A percentile compares a stretch with the other conserved stretches of the same genome.
phyloP scores from a whole-genome alignment of 2,797 vertebrate species.

The Pseudotriccus pelzelni region DNA sequence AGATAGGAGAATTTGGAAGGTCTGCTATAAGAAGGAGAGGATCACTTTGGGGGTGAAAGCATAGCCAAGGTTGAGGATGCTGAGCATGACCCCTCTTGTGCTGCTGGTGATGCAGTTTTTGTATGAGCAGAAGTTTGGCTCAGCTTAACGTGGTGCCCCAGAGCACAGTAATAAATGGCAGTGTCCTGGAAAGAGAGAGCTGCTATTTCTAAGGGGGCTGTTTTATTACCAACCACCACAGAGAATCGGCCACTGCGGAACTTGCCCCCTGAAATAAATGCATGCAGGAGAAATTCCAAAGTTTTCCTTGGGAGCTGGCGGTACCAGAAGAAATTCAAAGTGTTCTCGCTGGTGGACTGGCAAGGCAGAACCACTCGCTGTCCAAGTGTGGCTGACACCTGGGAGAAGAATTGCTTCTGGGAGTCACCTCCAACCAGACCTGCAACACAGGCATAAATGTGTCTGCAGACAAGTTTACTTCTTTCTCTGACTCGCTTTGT shows the following conservation, averaged over 20 bases:
- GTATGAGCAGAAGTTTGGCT: not conserved
- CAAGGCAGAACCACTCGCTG: slow-evolving; percentile 21
- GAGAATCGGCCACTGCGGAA: not conserved
- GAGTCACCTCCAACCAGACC: not conserved
- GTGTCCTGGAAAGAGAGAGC: not conserved
- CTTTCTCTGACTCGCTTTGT: not conserved
- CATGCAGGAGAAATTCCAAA: not conserved
- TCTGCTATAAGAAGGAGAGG: not conserved
- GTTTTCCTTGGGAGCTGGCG: not conserved
- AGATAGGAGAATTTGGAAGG: not conserved
- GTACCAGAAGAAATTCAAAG: not conserved
- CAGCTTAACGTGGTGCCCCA: not conserved
- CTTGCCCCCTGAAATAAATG: not conserved
- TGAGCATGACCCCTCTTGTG: not conserved
- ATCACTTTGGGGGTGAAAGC: not conserved
- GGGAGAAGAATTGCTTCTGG: not conserved
- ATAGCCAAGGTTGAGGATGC: not conserved
- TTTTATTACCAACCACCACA: not conserved
- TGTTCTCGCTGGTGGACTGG: not conserved
- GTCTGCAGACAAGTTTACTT: not conserved
- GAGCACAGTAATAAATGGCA: not conserved
- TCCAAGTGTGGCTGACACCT: not conserved
- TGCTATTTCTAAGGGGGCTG: not conserved
- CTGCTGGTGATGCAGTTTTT: not conserved
- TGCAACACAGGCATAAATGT: not conserved